Evolutionary conservation across 2,797 vertebrate genomes (phyloP), one percentile per base, ranked within the genome.

Genomic region (Eulemur rubriventer): DNA sequence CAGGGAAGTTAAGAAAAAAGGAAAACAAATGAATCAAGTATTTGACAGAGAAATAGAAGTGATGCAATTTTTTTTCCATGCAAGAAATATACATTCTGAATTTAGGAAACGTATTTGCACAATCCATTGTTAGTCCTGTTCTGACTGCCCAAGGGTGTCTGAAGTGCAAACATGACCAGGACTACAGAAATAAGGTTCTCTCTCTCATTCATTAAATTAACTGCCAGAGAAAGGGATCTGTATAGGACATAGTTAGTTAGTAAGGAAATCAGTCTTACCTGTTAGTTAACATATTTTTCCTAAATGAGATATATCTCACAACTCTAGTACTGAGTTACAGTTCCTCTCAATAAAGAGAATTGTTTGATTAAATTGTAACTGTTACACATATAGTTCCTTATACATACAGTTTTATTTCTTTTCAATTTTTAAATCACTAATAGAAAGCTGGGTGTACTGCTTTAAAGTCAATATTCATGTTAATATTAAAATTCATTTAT

Each of bases 221-320:
- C 38, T 28, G 20, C 43, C 75, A 57, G 41, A 63, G 33, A 81
- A 93, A 89, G 16, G 33, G 4, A 57, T 81, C 50, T 30, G 43
- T 67, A 76, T 72, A 48, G 96, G 22, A 83, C 24, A 82, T 17
- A 92, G 33, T 28, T 61, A 89, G 91, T 96, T 81, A 79, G n/a
- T 92, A 72, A 69, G 87, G 33, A 92, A 94, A 92, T 84, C 24
- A 33, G 61, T 48, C 70, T 69, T 93, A 78, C 46, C n/a, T 57
- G 69, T 46, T 33, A 52, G 24, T 92, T 65, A 84, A 76, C 35
- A 84, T 69, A 91, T 38, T 94, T 96, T 89, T 69, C 30, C 20
- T 65, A 95, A 96, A 78, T 93, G 55, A 87, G 67, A 84, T 78
- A 55, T 67, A 89, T 61, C 69, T 67, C 50, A 83, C 24, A 95